Evolutionary conservation across 2,113 vertebrate genomes (phyloP).

Genomic region (Canis aureus): DNA sequence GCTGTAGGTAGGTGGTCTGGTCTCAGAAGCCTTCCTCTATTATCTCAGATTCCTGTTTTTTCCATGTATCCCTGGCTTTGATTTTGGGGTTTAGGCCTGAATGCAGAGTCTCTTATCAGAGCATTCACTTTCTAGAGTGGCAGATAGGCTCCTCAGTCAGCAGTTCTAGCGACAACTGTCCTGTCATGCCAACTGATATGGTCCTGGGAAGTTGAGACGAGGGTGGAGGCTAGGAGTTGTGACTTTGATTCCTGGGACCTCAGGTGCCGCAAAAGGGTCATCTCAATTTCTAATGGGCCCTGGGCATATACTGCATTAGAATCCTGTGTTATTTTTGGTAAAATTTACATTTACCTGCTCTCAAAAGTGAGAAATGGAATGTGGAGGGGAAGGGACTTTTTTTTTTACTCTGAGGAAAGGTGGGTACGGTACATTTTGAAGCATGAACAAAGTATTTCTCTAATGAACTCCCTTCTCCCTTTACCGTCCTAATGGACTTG

Average conservation of each 20-base stretch:
- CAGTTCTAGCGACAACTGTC: background rate
- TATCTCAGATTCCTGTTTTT: background rate
- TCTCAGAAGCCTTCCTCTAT: background rate
- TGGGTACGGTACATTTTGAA: constrained; percentile 2
- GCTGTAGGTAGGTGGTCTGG: background rate
- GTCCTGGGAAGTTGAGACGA: background rate
- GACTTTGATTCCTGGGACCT: background rate
- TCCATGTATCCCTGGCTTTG: background rate
- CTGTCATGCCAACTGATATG: background rate
- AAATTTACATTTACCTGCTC: constrained; percentile 30
- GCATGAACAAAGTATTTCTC: background rate
- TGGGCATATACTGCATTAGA: background rate
- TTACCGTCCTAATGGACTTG: background rate
- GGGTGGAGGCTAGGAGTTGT: background rate
- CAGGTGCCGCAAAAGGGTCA: background rate
- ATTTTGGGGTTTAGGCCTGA: background rate
- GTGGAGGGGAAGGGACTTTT: background rate
- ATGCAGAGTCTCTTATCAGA: background rate
- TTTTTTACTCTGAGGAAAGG: background rate
- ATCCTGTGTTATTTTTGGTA: constrained; percentile 21
- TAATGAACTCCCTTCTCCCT: background rate
- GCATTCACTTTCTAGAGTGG: background rate
- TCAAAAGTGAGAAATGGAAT: background rate
- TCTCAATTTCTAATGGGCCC: background rate
- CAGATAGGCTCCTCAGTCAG: background rate